Conservation (phyloP, 2,888 invertebrate species). For the Tetragonula carbonaria region DNA sequence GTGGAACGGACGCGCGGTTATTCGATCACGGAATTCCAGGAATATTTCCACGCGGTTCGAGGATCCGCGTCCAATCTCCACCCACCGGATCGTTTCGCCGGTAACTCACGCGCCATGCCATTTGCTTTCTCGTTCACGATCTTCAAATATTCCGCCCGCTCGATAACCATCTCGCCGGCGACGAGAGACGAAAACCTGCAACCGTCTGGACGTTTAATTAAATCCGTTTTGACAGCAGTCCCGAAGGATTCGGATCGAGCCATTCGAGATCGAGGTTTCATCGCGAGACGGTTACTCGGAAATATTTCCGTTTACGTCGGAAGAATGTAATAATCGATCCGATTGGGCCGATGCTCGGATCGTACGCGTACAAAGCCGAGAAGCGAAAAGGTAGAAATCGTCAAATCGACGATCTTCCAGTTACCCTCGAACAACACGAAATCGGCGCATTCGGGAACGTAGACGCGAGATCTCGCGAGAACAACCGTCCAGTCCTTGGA, state of each 20-base stretch:
- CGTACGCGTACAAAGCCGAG: background rate
- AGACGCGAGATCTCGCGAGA: background rate
- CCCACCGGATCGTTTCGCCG: constrained; percentile 32
- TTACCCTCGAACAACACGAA: background rate
- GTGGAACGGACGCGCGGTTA: constrained; percentile 29
- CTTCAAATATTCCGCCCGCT: background rate
- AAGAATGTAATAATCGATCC: no score
- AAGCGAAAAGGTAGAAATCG: background rate
- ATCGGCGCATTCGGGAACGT: background rate
- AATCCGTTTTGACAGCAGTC: background rate
- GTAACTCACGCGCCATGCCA: constrained; percentile 46
- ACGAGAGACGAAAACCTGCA: background rate
- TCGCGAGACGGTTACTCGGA: no score
- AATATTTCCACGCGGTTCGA: constrained; percentile 31
- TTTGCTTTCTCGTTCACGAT: constrained; percentile 27
- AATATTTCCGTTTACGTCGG: no score
- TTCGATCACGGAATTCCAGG: constrained; percentile 43
- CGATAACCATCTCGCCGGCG: constrained; percentile 38
- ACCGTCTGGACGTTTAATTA: background rate
- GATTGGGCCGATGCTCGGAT: no score
- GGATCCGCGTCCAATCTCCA: constrained; percentile 17
- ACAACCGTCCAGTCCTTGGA: background rate
- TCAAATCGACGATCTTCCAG: background rate
- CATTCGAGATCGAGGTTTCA: no score
- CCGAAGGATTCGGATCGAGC: background rate